Conservation (phyloP, 1,140 invertebrate species). For the Apis laboriosa region DNA sequence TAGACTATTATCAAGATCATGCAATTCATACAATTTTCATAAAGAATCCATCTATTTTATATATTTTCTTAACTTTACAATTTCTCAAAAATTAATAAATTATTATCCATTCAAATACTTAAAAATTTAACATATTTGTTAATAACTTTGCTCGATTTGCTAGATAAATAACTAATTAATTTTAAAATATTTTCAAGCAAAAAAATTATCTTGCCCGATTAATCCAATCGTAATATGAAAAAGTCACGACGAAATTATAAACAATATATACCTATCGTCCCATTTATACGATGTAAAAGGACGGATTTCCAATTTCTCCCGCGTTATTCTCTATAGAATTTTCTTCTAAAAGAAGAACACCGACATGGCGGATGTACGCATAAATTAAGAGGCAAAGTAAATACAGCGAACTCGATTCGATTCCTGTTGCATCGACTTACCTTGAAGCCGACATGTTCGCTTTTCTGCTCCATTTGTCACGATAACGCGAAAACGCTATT, state of each 20-base stretch:
- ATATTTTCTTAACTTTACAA: too few species aligned
- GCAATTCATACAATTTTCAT: background rate
- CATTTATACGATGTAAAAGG: background rate
- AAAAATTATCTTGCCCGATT: too few species aligned
- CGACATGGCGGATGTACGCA: background rate
- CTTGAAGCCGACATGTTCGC: constrained; percentile 18
- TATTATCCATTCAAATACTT: too few species aligned
- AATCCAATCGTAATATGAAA: too few species aligned
- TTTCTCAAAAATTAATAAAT: too few species aligned
- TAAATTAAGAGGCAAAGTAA: constrained; percentile 28
- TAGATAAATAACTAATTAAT: too few species aligned
- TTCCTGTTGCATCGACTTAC: constrained; percentile 17
- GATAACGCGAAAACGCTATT: constrained; percentile 41
- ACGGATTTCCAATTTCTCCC: background rate
- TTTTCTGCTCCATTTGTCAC: constrained; percentile 45
- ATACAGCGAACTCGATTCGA: constrained; percentile 2
- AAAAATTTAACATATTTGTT: too few species aligned
- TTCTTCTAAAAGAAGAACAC: background rate
- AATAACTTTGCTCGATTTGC: too few species aligned
- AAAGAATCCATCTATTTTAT: background rate
- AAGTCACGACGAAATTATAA: background rate
- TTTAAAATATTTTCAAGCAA: too few species aligned
- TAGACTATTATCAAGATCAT: too few species aligned
- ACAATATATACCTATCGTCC: background rate
- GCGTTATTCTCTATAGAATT: too few species aligned